Percentiles rank a stretch among this genome's conserved stretches.
Conservation (phyloP, 2,888 invertebrate genomes). For the Callyntrura guangdongensis region DNA sequence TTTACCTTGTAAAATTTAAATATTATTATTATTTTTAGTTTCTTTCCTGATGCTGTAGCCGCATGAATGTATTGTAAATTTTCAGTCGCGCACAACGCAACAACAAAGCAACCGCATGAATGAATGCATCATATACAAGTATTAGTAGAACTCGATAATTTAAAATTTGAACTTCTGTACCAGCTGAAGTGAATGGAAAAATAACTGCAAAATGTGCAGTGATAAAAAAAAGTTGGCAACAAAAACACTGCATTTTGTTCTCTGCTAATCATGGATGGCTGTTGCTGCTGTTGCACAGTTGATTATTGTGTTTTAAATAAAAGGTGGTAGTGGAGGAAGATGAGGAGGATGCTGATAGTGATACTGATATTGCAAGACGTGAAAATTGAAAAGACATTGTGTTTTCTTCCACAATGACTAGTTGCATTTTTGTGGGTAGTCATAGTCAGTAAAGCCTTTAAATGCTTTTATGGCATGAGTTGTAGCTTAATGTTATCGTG, state of each 20-base stretch:
- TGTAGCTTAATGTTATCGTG: not conserved
- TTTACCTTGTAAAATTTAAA: not conserved
- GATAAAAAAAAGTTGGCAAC: conserved; percentile 15
- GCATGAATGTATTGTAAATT: too few species aligned
- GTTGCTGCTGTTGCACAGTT: not conserved
- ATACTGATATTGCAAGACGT: conserved; percentile 45
- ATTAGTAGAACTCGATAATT: not conserved
- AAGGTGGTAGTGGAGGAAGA: too few species aligned
- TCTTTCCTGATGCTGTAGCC: not conserved
- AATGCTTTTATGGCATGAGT: conserved; percentile 11
- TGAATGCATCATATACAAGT: not conserved
- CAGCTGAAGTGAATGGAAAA: not conserved
- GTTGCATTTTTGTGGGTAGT: not conserved
- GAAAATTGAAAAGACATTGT: conserved; percentile 59
- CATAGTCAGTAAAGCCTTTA: not conserved
- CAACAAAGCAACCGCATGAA: not conserved
- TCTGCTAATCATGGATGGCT: not conserved
- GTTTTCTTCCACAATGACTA: conserved; percentile 6
- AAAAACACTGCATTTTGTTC: not conserved
- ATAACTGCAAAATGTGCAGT: conserved; percentile 8
- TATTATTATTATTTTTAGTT: not conserved
- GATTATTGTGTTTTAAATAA: not conserved
- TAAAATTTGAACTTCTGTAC: not conserved
- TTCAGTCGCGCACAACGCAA: too few species aligned
- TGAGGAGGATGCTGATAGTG: not conserved